phyloP scores from a whole-genome alignment of 2,113 vertebrate species.

The Phrynosoma blainvillii region DNA sequence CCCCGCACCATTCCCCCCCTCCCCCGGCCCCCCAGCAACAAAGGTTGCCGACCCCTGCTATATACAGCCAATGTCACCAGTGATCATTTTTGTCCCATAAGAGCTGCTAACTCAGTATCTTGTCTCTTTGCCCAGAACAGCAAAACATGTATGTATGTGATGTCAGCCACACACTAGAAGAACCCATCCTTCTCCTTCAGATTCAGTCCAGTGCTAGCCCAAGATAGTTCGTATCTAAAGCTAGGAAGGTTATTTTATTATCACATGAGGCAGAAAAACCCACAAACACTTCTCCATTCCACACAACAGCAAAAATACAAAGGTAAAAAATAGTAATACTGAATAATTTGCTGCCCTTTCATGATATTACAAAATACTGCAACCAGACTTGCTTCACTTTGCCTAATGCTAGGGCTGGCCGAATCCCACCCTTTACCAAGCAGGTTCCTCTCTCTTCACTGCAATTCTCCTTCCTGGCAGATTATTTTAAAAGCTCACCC shows the following conservation, averaged over 20 bases:
- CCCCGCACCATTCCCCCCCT: too few species aligned
- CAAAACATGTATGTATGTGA: neutral
- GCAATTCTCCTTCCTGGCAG: neutral
- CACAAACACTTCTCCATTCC: too few species aligned
- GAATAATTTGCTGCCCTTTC: neutral
- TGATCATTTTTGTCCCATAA: neutral
- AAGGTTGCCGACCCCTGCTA: too few species aligned
- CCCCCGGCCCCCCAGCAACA: too few species aligned
- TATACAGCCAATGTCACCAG: neutral
- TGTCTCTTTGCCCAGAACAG: neutral
- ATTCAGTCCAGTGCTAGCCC: neutral
- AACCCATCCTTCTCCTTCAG: neutral
- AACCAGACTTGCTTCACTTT: neutral
- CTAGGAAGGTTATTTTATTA: too few species aligned
- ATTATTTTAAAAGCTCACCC: slow-evolving; percentile 14
- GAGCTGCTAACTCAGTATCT: neutral
- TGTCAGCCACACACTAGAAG: neutral
- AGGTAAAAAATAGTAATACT: too few species aligned
- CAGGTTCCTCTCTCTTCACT: neutral
- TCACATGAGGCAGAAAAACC: too few species aligned
- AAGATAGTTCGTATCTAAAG: too few species aligned
- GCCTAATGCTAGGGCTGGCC: neutral
- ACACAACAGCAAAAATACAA: too few species aligned
- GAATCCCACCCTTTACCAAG: neutral
- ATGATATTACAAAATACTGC: neutral